Evolutionary conservation across 1,140 invertebrate species (phyloP), one percentile per base, ranked within the genome.

Genomic region (Drosophila rhopaloa): DNA sequence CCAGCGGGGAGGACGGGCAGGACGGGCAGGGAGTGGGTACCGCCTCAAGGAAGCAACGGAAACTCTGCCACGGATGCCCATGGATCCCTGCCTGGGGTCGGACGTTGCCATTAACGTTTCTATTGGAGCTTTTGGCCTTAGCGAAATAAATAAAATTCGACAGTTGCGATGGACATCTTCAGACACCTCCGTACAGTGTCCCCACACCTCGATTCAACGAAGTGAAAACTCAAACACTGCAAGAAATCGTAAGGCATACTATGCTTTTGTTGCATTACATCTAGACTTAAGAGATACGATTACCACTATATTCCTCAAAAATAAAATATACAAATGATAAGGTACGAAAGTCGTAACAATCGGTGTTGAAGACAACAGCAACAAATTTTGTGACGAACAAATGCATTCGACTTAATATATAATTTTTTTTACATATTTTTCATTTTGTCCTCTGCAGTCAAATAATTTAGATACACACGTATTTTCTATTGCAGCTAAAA

Each of bases 81-180:
- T 75, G 63, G 57, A 75, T 75, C 81, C 56, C 60, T 53, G 56
- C 48, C 51, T 35, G 57, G 44, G 41, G 57, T 53, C 59, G 57
- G 76, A 71, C 63, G 63, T 70, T 74, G 84, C 84, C 84, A 88
- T 88, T 88, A 88, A 88, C 84, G 84, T 89, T 88, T 89, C 84
- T 80, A 88, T 88, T 88, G 84, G 80, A 89, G 84, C 84, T 89
- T 66, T 89, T 89, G 85, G 84, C 84, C 84, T 80, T 79, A 68
- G 79, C 85, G 84, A 89, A 84, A 88, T 88, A 88, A 88, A 88
- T 88, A 88, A 88, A 88, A 81, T 88, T 88, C 84, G 84, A 88
- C 84, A 88, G 77, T 82, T 84, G 80, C 68, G 76, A 72, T 63
- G 83, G 63, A 76, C 73, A 76, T 76, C 73, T 76, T 76, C 54